phyloP scores from a whole-genome alignment of 2,113 vertebrate genomes.

The Antennarius striatus region DNA sequence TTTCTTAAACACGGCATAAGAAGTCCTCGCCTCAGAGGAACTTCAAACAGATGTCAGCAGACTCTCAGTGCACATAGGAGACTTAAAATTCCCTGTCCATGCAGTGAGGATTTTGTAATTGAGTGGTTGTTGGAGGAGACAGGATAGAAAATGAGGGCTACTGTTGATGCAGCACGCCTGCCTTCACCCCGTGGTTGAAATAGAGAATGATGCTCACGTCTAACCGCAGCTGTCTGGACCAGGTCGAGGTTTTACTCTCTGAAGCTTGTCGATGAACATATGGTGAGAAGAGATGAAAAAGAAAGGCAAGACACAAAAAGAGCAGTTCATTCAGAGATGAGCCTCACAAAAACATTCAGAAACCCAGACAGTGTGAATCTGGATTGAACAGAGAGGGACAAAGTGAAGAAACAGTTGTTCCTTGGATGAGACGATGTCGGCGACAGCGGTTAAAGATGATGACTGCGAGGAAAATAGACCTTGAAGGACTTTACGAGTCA shows the following conservation, averaged over 20 bases:
- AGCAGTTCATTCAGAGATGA: constrained; percentile 8
- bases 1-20: constrained; percentile 70
- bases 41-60: constrained; percentile 59
- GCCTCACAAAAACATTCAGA: constrained; percentile 10
- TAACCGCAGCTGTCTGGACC: constrained; percentile 17
- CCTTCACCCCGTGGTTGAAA: constrained; percentile 25
- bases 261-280: constrained; percentile 8
- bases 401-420: constrained; percentile 36
- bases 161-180: constrained; percentile 30
- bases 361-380: constrained; percentile 3
- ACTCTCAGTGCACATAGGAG: constrained; percentile 40
- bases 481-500: constrained; percentile 41
- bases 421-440: constrained; percentile 35
- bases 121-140: constrained; percentile 18
- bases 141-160: constrained; percentile 13
- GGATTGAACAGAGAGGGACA: constrained; percentile 25
- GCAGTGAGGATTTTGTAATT: constrained; percentile 33
- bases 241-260: not conserved
- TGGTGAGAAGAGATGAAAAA: constrained; percentile 4
- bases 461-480: constrained; percentile 50
- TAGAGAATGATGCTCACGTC: constrained; percentile 15
- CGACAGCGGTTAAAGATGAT: constrained; percentile 47
- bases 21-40: constrained; percentile 32
- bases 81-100: constrained; percentile 34
- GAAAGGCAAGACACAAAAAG: not conserved